Evolutionary conservation across 2,113 vertebrate genomes (phyloP), one percentile per base, ranked within the genome.

Genomic region (Percina caprodes): DNA sequence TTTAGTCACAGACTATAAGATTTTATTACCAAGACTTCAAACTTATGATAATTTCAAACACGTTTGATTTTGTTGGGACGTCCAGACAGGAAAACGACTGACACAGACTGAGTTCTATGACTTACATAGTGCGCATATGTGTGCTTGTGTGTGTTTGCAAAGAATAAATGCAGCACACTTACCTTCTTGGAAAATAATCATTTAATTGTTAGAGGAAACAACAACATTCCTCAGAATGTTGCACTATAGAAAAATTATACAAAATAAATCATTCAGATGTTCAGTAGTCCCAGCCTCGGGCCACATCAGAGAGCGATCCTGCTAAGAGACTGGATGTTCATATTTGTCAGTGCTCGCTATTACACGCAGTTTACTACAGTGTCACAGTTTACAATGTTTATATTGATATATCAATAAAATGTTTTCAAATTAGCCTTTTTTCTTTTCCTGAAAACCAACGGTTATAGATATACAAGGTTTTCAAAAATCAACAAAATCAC

Each of bases 141-240:
- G 45, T 65, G 23, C 58, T 6, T 67, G 15, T 52, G 26, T n/a
- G 63, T 45, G 30, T 56, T 77, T 33, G 6, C 23, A 42, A 21
- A 52, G 55, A 35, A 15, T 6, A 49, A 68, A 67, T 18, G 24
- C 24, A 33, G 60, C 3, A 55, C 19, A 80, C 60, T 21, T 12
- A 39, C 13, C 3, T 16, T 42, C n/a, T 58, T 65, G 11, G 15
- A 30, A 74, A 63, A 56, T 42, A 42, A 51, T 56, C n/a, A 2
- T 46, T 85, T 69, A 73, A 86, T 68, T 86, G 56, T 54, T 15
- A 56, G 18, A 71, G 12, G 26, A 61, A 61, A 18, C 1, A 61
- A 69, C 0, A n/a, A 49, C 39, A 39, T 66, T 60, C 18, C 5
- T 82, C 42, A 51, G 9, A 45, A 74, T 46, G 30, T 63, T 24